Evolutionary conservation across 2,113 vertebrate species (phyloP), one percentile per base, ranked within the genome.

Genomic region (Pipa parva): DNA sequence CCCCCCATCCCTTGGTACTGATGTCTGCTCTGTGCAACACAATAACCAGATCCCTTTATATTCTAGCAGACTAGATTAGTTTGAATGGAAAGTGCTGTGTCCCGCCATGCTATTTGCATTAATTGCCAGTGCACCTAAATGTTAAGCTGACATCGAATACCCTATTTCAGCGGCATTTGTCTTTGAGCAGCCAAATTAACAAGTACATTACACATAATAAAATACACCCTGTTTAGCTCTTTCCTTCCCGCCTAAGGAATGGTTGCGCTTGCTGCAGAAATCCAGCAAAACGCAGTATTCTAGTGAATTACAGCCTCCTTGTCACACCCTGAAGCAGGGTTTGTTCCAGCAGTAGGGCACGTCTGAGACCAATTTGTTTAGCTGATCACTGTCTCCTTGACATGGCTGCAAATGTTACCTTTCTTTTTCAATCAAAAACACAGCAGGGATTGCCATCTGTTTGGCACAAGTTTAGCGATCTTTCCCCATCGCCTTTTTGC

Each of bases 401-500:
- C 86, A 85, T 90, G 90, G 86, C 92, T 92, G 91, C 89, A 95
- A 92, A 93, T 93, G 90, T 90, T 89, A 89, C 90, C 90, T 88
- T 90, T 88, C 87, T 89, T 85, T 92, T 97, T 90, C 90, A 93
- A 91, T 93, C 91, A 95, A 92, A 90, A 91, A 91, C 86, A 87
- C 90, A 90, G 91, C 92, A 86, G 90, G 88, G 85, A 85, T 88
- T 88, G 87, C 93, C 94, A 97, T 97, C 96, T 97, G 94, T 92
- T 90, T 88, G 84, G 80, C 87, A 84, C 81, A 84, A 82, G 81
- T 89, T 88, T 78, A 73, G 64, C 83, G 80, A 83, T 88, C 78
- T 88, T 81, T 88, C 86, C 84, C 80, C 72, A 63, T 80, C 80
- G 87, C 87, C 83, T 93, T 93, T 94, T 81, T 90, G 89, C 88